phyloP scores from a whole-genome alignment of 2,797 vertebrate genomes.

The Acanthopagrus latus region DNA sequence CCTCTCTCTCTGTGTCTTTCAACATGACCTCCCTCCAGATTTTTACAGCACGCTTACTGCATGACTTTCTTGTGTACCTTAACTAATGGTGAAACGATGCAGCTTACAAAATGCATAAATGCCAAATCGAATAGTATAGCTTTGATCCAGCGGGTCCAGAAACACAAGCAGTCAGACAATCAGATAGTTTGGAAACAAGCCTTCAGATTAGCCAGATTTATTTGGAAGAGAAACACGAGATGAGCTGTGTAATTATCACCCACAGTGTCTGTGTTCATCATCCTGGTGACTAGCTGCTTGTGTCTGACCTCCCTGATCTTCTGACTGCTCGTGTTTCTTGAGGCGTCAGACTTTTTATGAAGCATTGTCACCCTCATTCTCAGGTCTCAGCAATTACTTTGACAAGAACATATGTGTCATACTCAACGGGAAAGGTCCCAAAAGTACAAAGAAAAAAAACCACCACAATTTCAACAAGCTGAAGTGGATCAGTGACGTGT shows the following conservation, averaged over 20 bases:
- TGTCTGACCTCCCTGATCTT: background rate
- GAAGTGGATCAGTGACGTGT: background rate
- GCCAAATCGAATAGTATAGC: background rate
- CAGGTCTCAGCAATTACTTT: background rate
- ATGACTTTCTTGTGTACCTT: background rate
- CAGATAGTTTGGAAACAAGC: background rate
- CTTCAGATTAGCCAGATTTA: background rate
- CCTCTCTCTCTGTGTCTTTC: constrained; percentile 23
- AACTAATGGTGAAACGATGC: background rate
- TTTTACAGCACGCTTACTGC: background rate
- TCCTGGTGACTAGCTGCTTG: background rate
- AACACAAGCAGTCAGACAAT: background rate
- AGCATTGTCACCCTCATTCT: background rate
- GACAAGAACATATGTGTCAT: background rate
- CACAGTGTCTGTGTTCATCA: background rate
- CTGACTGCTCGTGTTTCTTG: background rate
- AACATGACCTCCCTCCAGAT: constrained; percentile 25
- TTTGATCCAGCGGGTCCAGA: background rate
- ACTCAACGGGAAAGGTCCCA: background rate
- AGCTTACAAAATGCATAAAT: background rate
- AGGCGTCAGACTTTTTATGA: background rate
- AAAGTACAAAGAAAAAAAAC: background rate
- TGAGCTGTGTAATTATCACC: background rate
- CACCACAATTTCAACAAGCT: background rate
- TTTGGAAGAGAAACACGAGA: background rate